Percentiles rank a stretch among this genome's conserved stretches.
Conservation (phyloP, 2,797 vertebrate species). For the Hippocampus kuda region DNA sequence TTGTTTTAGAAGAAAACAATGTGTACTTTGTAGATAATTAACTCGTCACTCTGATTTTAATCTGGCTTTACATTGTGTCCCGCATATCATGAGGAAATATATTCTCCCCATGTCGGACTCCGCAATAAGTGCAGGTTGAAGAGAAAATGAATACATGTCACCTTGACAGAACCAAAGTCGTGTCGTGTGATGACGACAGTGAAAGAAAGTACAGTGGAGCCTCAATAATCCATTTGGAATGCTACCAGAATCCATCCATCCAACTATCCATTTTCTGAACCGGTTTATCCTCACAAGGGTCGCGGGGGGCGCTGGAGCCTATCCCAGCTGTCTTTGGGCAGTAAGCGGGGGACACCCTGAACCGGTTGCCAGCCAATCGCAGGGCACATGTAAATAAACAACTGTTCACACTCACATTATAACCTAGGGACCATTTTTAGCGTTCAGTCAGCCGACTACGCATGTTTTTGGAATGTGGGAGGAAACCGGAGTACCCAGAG, state of each 20-base stretch:
- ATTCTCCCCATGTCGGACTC: not conserved
- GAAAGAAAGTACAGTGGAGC: not conserved
- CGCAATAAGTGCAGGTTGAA: not conserved
- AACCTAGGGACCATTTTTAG: no score
- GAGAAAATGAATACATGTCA: not conserved
- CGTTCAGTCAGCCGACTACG: no score
- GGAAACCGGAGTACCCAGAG: no score
- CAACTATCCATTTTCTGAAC: no score
- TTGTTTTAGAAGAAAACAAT: not conserved
- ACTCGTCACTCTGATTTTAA: not conserved
- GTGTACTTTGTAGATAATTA: not conserved
- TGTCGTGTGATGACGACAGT: slow-evolving; percentile 7
- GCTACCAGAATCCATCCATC: not conserved
- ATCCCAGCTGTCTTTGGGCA: no score
- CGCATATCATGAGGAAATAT: not conserved
- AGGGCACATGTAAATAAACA: not conserved
- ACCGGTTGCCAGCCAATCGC: no score
- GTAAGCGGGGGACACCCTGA: no score
- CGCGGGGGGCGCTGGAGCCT: no score
- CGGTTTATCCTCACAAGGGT: no score
- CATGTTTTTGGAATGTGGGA: no score
- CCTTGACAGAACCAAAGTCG: not conserved
- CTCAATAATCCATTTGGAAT: not conserved
- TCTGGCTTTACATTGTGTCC: not conserved
- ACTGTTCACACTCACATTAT: no score